Evolutionary conservation across 1,140 invertebrate genomes (phyloP).

Genomic region (Drosophila seguyi): DNA sequence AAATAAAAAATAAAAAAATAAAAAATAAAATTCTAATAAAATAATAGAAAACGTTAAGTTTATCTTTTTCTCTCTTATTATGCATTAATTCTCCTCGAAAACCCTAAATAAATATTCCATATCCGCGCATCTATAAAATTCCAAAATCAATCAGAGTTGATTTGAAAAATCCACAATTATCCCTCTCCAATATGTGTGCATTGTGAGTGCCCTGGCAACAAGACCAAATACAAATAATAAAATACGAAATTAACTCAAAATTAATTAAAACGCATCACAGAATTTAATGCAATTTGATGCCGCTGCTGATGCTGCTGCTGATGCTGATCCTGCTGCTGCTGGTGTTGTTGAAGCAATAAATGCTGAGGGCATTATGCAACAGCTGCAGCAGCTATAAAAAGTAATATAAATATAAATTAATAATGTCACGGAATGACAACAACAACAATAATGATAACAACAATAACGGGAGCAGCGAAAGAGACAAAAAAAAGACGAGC

Average conservation of each 20-base stretch:
- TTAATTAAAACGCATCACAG: constrained; percentile 80
- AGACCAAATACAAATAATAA: constrained; percentile 11
- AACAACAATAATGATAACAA: constrained; percentile 27
- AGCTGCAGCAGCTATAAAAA: constrained; percentile 57
- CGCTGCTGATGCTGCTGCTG: constrained; percentile 54
- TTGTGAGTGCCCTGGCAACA: constrained; percentile 14
- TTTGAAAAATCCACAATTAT: constrained; percentile 3
- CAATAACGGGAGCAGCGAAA: constrained; percentile 31
- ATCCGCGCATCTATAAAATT: too few species aligned
- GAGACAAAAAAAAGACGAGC: constrained; percentile 49
- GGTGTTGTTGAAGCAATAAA: constrained; percentile 45
- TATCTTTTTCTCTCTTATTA: too few species aligned
- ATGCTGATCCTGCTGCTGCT: constrained; percentile 52
- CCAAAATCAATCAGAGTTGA: constrained; percentile 22
- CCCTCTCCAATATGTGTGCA: constrained; percentile 1
- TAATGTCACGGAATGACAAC: constrained; percentile 76
- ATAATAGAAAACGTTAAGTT: too few species aligned
- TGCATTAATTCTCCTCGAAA: neutral
- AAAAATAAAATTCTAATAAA: too few species aligned
- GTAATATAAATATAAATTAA: constrained; percentile 83
- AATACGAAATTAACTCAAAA: constrained; percentile 76
- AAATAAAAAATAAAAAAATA: too few species aligned
- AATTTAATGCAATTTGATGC: constrained; percentile 76
- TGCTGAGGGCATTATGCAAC: constrained; percentile 57
- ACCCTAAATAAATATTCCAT: too few species aligned